Conservation (phyloP, 1,140 invertebrate genomes). For the Drosophila punjabiensis region DNA sequence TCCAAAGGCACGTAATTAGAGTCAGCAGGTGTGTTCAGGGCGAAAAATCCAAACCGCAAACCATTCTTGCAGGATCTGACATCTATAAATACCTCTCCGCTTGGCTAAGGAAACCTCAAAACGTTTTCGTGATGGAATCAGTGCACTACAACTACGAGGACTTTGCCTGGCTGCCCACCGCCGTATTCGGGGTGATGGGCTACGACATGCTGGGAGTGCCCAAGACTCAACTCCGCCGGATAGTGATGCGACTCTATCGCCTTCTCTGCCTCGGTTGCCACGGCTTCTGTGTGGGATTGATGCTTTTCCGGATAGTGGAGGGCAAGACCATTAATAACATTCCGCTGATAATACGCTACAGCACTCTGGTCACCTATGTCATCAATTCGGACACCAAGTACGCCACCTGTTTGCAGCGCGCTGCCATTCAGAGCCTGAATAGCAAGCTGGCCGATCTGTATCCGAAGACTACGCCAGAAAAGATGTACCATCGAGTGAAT, state of each 20-base stretch:
- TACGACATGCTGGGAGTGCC: conserved; percentile 26
- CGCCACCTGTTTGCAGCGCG: conserved; percentile 33
- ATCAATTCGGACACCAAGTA: conserved; percentile 60
- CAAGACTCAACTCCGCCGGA: not conserved
- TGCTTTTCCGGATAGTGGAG: conserved; percentile 40
- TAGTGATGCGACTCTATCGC: conserved; percentile 31
- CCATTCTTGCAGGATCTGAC: conserved; percentile 10
- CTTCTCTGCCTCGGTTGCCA: conserved; percentile 32
- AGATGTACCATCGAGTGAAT: conserved; percentile 37
- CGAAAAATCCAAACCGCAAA: conserved; percentile 32
- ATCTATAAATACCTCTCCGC: conserved; percentile 35
- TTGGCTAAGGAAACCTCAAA: not conserved
- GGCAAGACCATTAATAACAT: conserved; percentile 22
- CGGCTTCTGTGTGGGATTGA: conserved; percentile 12
- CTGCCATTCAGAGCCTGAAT: conserved; percentile 27
- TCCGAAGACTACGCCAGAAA: conserved; percentile 30
- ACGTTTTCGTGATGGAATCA: conserved; percentile 32
- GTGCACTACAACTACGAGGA: conserved; percentile 45
- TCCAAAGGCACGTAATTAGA: not conserved
- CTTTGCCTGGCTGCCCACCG: conserved; percentile 32
- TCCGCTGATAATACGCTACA: conserved; percentile 50
- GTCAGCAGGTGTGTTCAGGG: conserved; percentile 2
- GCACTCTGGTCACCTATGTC: conserved; percentile 49
- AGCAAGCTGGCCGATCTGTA: conserved; percentile 35
- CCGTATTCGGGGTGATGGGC: conserved; percentile 32